phyloP scores from a whole-genome alignment of 2,113 vertebrate genomes.

The Saimiri boliviensis region DNA sequence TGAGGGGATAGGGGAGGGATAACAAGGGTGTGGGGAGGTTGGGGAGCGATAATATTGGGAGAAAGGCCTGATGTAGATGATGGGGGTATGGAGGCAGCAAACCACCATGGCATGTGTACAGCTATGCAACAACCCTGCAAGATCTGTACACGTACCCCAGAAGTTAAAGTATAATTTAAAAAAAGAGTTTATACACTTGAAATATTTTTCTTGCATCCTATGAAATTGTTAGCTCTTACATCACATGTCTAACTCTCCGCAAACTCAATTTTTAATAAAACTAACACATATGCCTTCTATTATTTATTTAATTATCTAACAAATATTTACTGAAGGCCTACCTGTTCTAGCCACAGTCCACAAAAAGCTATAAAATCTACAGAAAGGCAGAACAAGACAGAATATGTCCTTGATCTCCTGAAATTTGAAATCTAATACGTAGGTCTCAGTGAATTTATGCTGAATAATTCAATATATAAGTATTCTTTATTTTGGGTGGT shows the following conservation, averaged over 20 bases:
- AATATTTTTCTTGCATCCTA: neutral
- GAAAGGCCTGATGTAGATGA: too few species aligned
- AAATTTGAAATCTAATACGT: neutral
- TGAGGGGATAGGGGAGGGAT: too few species aligned
- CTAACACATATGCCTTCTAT: neutral
- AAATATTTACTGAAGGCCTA: conserved; percentile 16
- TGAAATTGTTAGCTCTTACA: neutral
- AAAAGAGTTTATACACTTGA: neutral
- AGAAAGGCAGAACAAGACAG: neutral
- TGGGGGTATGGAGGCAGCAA: too few species aligned
- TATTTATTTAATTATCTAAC: neutral
- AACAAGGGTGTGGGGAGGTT: too few species aligned
- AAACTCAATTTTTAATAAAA: neutral
- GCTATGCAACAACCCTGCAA: too few species aligned
- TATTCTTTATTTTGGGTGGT: neutral
- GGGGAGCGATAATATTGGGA: too few species aligned
- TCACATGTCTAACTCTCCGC: neutral
- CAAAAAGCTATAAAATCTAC: neutral
- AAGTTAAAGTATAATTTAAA: too few species aligned
- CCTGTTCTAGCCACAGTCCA: neutral
- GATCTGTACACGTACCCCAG: too few species aligned
- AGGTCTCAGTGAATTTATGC: neutral
- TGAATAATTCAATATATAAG: neutral
- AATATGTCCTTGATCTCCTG: neutral
- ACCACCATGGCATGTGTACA: too few species aligned